Conservation (phyloP, 2,888 invertebrate species). For the Chromoteleia sp. region DNA sequence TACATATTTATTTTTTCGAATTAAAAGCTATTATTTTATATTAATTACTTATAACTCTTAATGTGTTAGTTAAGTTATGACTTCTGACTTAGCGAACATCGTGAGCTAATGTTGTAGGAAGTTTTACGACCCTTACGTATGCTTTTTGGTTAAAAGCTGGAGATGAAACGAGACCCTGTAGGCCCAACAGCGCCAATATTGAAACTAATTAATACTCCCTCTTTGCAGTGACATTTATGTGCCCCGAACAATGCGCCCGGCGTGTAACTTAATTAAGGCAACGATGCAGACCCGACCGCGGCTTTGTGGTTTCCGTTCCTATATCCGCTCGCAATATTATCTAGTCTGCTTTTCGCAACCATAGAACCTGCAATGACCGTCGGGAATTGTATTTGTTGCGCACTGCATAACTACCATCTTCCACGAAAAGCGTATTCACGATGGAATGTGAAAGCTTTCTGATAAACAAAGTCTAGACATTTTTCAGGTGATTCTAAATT, state of each 20-base stretch:
- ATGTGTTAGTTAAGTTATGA: conserved; percentile 2
- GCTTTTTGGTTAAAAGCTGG: conserved; percentile 64
- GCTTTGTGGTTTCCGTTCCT: conserved; percentile 82
- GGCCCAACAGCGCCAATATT: conserved; percentile 74
- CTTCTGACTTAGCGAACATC: conserved; percentile 18
- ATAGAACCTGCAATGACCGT: conserved; percentile 79
- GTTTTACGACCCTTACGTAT: conserved; percentile 57
- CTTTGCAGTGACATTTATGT: conserved; percentile 82
- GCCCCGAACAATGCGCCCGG: conserved; percentile 80
- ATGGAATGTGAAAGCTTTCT: conserved; percentile 37
- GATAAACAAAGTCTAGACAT: conserved; percentile 37
- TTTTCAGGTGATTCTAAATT: conserved; percentile 7
- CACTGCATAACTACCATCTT: conserved; percentile 71
- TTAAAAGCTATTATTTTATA: neutral
- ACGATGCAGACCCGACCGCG: conserved; percentile 83
- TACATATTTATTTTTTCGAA: neutral
- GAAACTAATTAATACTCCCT: conserved; percentile 83
- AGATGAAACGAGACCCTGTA: conserved; percentile 68
- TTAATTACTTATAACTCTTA: neutral
- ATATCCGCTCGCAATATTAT: conserved; percentile 83
- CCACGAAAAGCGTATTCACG: conserved; percentile 65
- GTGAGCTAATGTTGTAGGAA: conserved; percentile 35
- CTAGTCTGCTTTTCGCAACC: conserved; percentile 80
- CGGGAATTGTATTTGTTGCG: conserved; percentile 83
- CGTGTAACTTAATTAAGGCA: conserved; percentile 85